phyloP scores from a whole-genome alignment of 1,140 invertebrate species.

The Lasioglossum baleicum region DNA sequence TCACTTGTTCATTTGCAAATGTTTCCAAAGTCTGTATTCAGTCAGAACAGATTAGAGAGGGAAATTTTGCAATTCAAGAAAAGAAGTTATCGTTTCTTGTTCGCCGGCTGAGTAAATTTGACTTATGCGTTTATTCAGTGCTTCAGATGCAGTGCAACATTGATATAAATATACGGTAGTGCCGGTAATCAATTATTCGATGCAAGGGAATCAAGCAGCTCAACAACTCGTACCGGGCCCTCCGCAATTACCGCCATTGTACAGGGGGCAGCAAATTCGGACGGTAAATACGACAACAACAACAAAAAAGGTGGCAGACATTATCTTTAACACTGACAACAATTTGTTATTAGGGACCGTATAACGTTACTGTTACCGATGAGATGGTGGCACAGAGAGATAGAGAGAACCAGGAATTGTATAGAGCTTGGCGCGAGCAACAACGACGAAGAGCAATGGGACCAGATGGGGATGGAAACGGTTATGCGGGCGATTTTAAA shows the following conservation, averaged over 20 bases:
- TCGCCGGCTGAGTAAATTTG: not conserved
- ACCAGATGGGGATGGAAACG: constrained; percentile 33
- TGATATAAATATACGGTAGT: not conserved
- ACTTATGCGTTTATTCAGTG: not conserved
- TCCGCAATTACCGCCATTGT: constrained; percentile 63
- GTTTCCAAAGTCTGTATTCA: not conserved
- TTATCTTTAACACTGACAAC: not conserved
- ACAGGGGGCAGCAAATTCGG: constrained; percentile 64
- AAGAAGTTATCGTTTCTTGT: not conserved
- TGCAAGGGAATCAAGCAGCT: constrained; percentile 7
- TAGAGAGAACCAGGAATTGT: constrained; percentile 65
- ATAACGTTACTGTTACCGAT: constrained; percentile 65
- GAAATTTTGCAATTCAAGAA: not conserved
- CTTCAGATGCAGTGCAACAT: not conserved
- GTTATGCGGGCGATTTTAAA: constrained; percentile 70
- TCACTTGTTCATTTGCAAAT: constrained; percentile 22
- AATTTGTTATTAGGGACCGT: constrained; percentile 65
- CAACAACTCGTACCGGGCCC: constrained; percentile 48
- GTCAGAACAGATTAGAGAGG: not conserved
- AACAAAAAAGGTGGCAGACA: not conserved
- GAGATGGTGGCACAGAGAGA: constrained; percentile 69
- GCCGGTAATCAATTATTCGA: not conserved
- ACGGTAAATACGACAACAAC: constrained; percentile 53
- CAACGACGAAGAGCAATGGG: constrained; percentile 51
- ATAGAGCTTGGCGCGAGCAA: constrained; percentile 61